Conservation (phyloP, 2,888 invertebrate species). For the Pollenia angustigena region DNA sequence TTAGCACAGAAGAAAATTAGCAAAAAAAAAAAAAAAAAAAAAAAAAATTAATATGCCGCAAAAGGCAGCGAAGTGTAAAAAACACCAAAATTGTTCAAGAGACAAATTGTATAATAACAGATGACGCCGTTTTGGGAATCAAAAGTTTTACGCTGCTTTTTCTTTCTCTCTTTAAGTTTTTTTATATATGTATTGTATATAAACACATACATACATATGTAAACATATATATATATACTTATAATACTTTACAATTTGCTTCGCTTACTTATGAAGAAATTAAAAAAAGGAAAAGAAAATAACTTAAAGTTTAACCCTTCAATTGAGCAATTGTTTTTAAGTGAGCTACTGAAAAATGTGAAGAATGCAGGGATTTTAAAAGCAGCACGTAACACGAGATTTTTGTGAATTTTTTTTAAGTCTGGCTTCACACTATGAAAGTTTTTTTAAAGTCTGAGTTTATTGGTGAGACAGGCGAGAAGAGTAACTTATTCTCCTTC, state of each 20-base stretch:
- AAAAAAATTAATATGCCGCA: too few species aligned
- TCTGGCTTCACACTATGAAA: too few species aligned
- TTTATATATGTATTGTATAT: too few species aligned
- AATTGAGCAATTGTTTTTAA: constrained; percentile 50
- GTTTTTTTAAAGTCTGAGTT: too few species aligned
- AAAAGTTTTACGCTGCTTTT: constrained; percentile 66
- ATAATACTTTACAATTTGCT: constrained; percentile 50
- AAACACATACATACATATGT: too few species aligned
- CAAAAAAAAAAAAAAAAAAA: neutral
- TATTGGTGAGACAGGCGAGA: too few species aligned
- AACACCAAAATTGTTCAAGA: constrained; percentile 41
- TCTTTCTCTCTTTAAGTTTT: neutral
- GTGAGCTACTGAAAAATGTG: neutral
- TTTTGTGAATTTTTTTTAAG: too few species aligned
- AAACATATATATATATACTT: too few species aligned
- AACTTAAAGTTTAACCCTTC: constrained; percentile 63
- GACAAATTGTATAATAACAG: constrained; percentile 65
- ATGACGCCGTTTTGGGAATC: constrained; percentile 71
- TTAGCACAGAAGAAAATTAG: neutral
- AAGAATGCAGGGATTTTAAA: neutral
- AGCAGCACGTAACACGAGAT: neutral
- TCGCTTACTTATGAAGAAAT: constrained; percentile 54
- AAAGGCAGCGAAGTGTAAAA: constrained; percentile 29
- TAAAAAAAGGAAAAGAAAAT: constrained; percentile 37
- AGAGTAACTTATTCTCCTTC: too few species aligned